A percentile compares a stretch with the other conserved stretches of the same genome.
phyloP scores from a whole-genome alignment of 2,797 vertebrate genomes.

The Danio kyathit region DNA sequence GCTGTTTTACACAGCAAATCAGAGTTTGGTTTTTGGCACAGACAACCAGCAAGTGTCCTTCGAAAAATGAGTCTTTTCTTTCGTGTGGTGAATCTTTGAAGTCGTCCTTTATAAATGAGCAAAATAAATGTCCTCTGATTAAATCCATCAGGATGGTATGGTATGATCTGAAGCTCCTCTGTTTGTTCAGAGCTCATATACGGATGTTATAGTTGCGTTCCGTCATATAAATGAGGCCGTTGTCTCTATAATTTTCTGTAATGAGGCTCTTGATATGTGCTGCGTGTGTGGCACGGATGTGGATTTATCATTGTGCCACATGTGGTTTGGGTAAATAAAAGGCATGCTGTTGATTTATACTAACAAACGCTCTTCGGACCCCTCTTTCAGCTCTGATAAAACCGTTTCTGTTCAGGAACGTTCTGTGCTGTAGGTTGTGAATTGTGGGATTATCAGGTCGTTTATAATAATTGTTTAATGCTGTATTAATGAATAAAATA shows the following conservation, averaged over 20 bases:
- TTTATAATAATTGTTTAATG: neutral
- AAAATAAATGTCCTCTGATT: neutral
- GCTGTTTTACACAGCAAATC: neutral
- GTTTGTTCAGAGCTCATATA: conserved; percentile 14
- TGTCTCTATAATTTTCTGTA: conserved; percentile 46
- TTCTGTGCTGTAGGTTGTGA: neutral
- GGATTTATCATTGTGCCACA: conserved; percentile 24
- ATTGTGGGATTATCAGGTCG: neutral
- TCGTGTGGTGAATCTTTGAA: conserved; percentile 19
- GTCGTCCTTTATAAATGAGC: conserved; percentile 15
- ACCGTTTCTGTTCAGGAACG: neutral
- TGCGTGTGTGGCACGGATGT: conserved; percentile 45
- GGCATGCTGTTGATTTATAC: conserved; percentile 15
- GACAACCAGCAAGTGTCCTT: neutral
- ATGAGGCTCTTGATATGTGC: conserved; percentile 44
- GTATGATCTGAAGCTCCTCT: neutral
- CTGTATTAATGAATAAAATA: no score
- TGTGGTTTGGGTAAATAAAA: conserved; percentile 44
- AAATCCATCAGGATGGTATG: neutral
- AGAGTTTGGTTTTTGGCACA: neutral
- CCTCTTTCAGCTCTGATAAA: neutral
- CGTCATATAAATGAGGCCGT: conserved; percentile 24
- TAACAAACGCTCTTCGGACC: conserved; percentile 19
- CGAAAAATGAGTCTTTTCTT: conserved; percentile 4
- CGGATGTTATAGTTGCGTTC: conserved; percentile 14